Evolutionary conservation across 2,888 invertebrate species (phyloP).

Genomic region (Drosophila mercatorum): DNA sequence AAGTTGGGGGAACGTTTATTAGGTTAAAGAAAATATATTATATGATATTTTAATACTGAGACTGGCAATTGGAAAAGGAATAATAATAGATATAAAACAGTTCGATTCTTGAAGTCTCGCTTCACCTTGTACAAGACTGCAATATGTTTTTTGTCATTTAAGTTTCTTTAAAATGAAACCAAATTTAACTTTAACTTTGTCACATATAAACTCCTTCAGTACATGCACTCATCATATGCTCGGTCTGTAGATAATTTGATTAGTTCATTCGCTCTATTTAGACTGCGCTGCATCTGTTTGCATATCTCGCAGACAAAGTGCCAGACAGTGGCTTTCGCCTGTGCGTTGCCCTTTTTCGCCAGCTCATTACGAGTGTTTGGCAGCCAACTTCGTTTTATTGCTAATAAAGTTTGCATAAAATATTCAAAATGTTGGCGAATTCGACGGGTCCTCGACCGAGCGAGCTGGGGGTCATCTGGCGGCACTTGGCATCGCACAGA

Average conservation of each 20-base stretch:
- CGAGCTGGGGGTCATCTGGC: slow-evolving; percentile 15
- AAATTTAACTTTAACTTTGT: no score
- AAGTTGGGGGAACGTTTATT: not conserved
- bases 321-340: not conserved
- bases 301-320: slow-evolving; percentile 1
- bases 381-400: slow-evolving; percentile 54
- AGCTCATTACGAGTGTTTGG: slow-evolving; percentile 56
- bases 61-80: no score
- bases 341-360: slow-evolving; percentile 15
- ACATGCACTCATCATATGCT: no score
- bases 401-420: slow-evolving; percentile 63
- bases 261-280: not conserved
- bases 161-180: no score
- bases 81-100: no score
- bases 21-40: not conserved
- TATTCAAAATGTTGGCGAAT: slow-evolving; percentile 56
- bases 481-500: slow-evolving; percentile 16
- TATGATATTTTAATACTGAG: not conserved
- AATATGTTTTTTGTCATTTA: no score
- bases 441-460: slow-evolving; percentile 13
- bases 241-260: not conserved
- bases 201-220: no score
- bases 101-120: no score
- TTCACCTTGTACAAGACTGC: no score
- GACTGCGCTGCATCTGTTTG: not conserved